Conservation (phyloP, 1,140 invertebrate species). For the Harpegnathos saltator region DNA sequence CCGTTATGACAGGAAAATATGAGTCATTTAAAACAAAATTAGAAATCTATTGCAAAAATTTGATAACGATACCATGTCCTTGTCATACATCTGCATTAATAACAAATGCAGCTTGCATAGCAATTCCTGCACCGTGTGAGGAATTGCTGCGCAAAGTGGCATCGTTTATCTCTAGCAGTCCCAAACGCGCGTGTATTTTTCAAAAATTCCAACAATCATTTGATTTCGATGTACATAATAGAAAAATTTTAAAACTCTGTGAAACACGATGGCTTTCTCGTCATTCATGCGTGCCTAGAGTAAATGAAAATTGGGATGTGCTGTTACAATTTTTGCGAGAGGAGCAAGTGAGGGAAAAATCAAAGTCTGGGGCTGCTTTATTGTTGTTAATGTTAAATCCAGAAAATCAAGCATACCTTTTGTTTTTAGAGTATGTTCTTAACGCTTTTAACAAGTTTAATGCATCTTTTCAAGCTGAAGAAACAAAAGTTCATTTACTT, state of each 20-base stretch:
- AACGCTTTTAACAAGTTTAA: conserved; percentile 10
- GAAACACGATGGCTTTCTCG: conserved; percentile 20
- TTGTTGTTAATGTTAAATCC: neutral
- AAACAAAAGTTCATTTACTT: conserved; percentile 15
- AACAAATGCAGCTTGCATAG: too few species aligned
- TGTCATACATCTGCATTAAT: too few species aligned
- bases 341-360: conserved; percentile 3
- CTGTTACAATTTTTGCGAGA: neutral
- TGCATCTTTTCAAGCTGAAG: neutral
- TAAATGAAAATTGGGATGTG: neutral
- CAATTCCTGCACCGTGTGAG: too few species aligned
- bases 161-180: too few species aligned
- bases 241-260: neutral
- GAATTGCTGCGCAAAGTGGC: too few species aligned
- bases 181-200: too few species aligned
- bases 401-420: conserved; percentile 2
- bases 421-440: conserved; percentile 14
- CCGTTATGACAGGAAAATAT: too few species aligned
- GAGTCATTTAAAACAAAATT: too few species aligned
- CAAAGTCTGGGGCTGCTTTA: conserved; percentile 3
- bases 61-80: too few species aligned
- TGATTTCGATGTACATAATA: neutral
- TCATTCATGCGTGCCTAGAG: neutral
- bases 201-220: neutral
- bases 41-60: too few species aligned